Conservation (phyloP, 2,888 invertebrate genomes). For the Idaea dimidiata region DNA sequence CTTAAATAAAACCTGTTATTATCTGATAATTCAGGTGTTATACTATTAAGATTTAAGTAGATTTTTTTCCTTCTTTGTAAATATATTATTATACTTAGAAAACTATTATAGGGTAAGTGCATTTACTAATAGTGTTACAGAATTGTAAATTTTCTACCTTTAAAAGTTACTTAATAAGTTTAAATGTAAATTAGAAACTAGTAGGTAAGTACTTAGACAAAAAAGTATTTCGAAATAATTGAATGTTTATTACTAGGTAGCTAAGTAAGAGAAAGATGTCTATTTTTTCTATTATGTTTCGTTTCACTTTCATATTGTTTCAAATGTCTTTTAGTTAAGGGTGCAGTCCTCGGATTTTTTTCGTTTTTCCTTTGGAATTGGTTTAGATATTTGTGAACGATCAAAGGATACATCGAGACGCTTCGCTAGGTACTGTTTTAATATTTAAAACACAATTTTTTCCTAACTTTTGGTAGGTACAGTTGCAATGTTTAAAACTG, state of each 20-base stretch:
- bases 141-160: slow-evolving; percentile 1
- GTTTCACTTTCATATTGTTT: neutral
- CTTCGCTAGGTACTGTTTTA: too few species aligned
- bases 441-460: too few species aligned
- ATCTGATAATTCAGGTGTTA: neutral
- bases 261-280: neutral
- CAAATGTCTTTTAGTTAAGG: neutral
- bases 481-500: too few species aligned
- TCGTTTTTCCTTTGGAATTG: too few species aligned
- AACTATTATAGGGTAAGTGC: neutral
- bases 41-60: neutral
- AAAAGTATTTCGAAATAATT: neutral
- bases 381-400: too few species aligned
- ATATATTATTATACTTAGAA: neutral
- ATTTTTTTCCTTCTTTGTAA: neutral
- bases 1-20: neutral
- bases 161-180: neutral
- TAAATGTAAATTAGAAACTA: neutral
- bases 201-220: neutral
- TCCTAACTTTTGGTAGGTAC: too few species aligned
- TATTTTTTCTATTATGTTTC: neutral
- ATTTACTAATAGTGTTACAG: neutral
- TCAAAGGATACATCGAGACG: too few species aligned
- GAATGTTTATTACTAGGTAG: neutral
- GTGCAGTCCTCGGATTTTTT: too few species aligned